Conservation (phyloP, 2,113 vertebrate species). For the Microcebus lehilahytsara region DNA sequence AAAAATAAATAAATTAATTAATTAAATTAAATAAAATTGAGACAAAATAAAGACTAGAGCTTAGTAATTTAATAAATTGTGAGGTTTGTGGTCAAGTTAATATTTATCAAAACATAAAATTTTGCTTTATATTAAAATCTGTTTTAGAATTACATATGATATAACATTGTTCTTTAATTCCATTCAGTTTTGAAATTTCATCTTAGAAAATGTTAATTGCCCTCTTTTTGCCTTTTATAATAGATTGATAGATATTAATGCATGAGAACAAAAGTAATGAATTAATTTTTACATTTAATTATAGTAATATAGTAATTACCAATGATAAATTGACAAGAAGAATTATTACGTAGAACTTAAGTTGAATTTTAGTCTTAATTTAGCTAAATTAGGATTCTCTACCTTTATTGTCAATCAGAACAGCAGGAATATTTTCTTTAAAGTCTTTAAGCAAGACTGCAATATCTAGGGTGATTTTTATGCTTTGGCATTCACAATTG, state of each 20-base stretch:
- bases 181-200: not conserved
- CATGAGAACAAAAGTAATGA: not conserved
- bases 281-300: conserved; percentile 34
- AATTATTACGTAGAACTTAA: not conserved
- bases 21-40: not conserved
- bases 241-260: not conserved
- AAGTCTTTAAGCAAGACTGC: not conserved
- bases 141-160: not conserved
- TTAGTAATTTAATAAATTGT: not conserved
- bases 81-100: not conserved
- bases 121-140: not conserved
- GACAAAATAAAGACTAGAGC: not conserved
- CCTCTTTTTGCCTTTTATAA: not conserved
- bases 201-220: not conserved
- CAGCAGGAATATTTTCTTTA: not conserved
- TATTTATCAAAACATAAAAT: not conserved
- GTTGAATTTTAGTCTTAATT: not conserved
- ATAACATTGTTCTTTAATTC: not conserved
- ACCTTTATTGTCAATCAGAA: not conserved
- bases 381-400: not conserved
- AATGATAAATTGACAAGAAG: not conserved
- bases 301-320: not conserved
- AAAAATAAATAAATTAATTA: too few species aligned
- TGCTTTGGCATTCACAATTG: not conserved
- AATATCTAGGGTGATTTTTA: not conserved